Percentiles rank a stretch among this genome's conserved stretches.
Evolutionary conservation across 2,888 invertebrate genomes (phyloP).

Genomic region (Diplolepis rosae): DNA sequence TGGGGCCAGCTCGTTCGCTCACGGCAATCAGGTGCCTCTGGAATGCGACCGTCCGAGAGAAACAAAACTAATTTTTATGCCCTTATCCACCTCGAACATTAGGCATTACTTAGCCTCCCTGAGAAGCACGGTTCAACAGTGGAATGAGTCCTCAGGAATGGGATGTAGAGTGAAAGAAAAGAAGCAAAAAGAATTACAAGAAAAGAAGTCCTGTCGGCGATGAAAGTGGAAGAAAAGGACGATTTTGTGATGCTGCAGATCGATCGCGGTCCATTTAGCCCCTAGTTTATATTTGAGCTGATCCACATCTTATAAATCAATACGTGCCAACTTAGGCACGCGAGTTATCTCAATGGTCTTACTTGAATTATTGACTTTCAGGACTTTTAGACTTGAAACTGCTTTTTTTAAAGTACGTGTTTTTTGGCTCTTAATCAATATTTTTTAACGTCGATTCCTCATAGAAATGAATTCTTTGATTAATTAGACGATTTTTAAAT

Average conservation of each 20-base stretch:
- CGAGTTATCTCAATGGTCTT: conserved; percentile 3
- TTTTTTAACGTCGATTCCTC: too few relatives aligned
- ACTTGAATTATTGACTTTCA: not conserved
- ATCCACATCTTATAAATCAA: conserved; percentile 27
- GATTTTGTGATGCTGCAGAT: conserved; percentile 70
- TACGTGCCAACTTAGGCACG: conserved; percentile 24
- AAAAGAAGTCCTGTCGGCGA: conserved; percentile 15
- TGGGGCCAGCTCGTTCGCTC: conserved; percentile 51
- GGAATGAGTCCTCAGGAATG: not conserved
- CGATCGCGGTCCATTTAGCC: conserved; percentile 64
- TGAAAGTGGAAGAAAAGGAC: conserved; percentile 55
- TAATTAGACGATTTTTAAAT: too few relatives aligned
- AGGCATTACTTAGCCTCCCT: conserved; percentile 66
- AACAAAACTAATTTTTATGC: conserved; percentile 70
- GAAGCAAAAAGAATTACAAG: not conserved
- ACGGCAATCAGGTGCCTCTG: conserved; percentile 69
- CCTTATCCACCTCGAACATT: conserved; percentile 62
- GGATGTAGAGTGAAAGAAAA: not conserved
- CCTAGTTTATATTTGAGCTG: conserved; percentile 34
- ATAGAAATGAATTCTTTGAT: too few relatives aligned
- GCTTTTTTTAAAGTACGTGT: too few relatives aligned
- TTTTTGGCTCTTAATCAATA: too few relatives aligned
- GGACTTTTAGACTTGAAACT: not conserved
- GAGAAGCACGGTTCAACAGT: conserved; percentile 42
- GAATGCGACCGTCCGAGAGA: conserved; percentile 67